These are phyloP conservation scores for Zonitis immaculata DNA, from an alignment of 2,888 invertebrate genomes.

Conservation along the genomic window DNA sequence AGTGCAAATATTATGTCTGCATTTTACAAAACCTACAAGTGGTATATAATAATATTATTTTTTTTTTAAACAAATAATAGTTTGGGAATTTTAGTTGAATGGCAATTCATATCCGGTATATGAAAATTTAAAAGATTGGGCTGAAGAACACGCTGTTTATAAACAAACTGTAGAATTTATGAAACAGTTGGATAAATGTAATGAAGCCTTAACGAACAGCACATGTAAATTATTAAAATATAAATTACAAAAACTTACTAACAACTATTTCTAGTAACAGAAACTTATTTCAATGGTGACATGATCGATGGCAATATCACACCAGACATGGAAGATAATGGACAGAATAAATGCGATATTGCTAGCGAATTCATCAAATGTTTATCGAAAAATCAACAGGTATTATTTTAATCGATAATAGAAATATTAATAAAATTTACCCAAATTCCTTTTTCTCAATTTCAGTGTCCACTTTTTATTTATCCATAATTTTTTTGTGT, in stretches of 20 bases:
- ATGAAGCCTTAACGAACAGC: constrained; percentile 26
- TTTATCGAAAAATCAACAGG: constrained; percentile 25
- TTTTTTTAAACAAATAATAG: too few relatives aligned
- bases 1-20: constrained; percentile 33
- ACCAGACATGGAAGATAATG: not conserved
- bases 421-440: not conserved
- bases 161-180: constrained; percentile 29
- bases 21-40: constrained; percentile 27
- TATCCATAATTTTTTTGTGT: constrained; percentile 28
- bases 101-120: constrained; percentile 31
- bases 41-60: constrained; percentile 18
- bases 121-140: constrained; percentile 34
- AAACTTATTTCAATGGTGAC: constrained; percentile 14
- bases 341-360: constrained; percentile 33
- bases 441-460: constrained; percentile 12
- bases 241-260: not conserved
- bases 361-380: constrained; percentile 35
- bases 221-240: constrained; percentile 26
- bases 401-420: constrained; percentile 6
- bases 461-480: constrained; percentile 37
- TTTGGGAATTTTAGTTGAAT: constrained; percentile 33
- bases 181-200: constrained; percentile 27
- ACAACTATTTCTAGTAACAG: constrained; percentile 8
- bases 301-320: not conserved
- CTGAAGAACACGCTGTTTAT: constrained; percentile 33